phyloP scores from a whole-genome alignment of 2,113 vertebrate genomes.

The Sakesphorus luctuosus region DNA sequence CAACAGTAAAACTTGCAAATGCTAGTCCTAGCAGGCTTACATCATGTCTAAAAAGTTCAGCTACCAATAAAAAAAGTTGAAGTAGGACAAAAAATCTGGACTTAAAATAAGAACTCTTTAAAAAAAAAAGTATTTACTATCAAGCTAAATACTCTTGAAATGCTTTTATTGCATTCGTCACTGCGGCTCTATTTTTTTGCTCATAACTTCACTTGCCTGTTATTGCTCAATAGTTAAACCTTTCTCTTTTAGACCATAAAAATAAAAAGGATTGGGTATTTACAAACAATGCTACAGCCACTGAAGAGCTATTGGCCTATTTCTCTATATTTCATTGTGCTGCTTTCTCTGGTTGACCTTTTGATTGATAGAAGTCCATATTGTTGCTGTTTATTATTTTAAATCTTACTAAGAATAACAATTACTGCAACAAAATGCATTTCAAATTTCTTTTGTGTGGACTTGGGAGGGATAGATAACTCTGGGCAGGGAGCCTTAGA shows the following conservation, averaged over 20 bases:
- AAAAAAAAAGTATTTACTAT: not conserved
- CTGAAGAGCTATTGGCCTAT: not conserved
- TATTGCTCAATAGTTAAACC: not conserved
- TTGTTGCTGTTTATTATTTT: not conserved
- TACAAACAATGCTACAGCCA: not conserved
- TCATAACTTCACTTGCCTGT: not conserved
- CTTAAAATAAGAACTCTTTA: not conserved
- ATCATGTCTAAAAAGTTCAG: not conserved
- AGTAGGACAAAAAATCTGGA: not conserved
- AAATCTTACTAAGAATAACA: not conserved
- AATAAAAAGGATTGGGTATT: not conserved
- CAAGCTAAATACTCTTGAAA: not conserved
- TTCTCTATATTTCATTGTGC: not conserved
- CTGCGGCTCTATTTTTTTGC: not conserved
- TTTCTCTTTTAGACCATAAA: not conserved
- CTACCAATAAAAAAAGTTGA: not conserved
- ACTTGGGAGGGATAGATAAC: too few species aligned
- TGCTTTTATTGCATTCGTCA: not conserved
- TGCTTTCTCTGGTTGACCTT: not conserved
- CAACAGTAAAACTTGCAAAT: not conserved
- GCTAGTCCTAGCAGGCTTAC: not conserved
- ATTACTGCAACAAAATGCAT: not conserved
- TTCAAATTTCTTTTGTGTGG: not conserved
- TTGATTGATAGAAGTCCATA: not conserved
- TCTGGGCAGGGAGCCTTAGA: not conserved